These are phyloP conservation scores for Heterotilapia buettikoferi DNA, from an alignment of 2,113 vertebrate genomes.

Conservation along the genomic window DNA sequence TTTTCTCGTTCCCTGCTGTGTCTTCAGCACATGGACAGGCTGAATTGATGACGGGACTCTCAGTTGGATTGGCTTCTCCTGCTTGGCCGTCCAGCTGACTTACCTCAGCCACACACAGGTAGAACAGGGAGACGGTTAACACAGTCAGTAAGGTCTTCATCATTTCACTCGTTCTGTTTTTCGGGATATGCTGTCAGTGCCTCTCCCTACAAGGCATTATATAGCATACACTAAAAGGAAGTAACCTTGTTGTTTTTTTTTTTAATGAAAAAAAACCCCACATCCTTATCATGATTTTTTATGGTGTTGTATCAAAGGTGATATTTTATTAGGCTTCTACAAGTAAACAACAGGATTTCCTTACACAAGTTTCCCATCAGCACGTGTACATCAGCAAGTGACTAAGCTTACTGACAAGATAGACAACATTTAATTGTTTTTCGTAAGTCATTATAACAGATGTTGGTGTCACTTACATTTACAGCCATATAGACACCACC, in stretches of 20 bases:
- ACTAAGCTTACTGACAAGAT: not conserved
- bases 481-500: not conserved
- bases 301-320: not conserved
- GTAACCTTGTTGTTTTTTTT: not conserved
- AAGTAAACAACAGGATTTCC: not conserved
- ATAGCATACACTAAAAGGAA: not conserved
- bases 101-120: not conserved
- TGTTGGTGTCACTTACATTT: not conserved
- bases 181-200: not conserved
- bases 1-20: not conserved
- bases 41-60: not conserved
- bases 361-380: not conserved
- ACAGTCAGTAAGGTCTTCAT: not conserved
- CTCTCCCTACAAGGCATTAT: not conserved
- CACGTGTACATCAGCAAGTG: accelerated
- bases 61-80: not conserved
- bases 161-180: not conserved
- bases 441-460: not conserved
- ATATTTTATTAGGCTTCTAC: not conserved
- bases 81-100: not conserved
- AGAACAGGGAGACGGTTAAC: not conserved
- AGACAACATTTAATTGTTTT: not conserved
- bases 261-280: not conserved
- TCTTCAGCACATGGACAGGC: not conserved
- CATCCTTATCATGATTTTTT: not conserved